Conservation (phyloP, 2,797 vertebrate species). For the Enteromius paludinosus region DNA sequence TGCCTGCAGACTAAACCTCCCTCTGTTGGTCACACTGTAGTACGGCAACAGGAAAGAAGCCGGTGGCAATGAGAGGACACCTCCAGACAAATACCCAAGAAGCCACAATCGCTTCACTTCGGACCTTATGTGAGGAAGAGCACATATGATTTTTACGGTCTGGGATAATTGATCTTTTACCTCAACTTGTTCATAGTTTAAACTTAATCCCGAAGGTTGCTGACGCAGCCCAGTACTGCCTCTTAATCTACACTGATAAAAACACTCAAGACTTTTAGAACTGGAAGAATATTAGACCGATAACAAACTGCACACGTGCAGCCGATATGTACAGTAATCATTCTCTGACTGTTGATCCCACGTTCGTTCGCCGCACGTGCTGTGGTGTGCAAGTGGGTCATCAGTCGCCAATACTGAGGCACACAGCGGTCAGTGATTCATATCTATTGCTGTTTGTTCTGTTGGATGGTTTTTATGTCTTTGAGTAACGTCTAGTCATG, state of each 20-base stretch:
- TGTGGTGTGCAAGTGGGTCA: constrained; percentile 4
- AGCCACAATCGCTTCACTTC: neutral
- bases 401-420: neutral
- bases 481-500: neutral
- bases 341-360: neutral
- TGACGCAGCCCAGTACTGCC: neutral
- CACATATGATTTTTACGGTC: neutral
- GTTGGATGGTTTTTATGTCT: neutral
- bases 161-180: constrained; percentile 4
- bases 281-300: neutral
- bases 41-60: constrained; percentile 19
- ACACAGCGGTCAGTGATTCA: neutral
- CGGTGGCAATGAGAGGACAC: neutral
- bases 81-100: neutral
- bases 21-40: constrained; percentile 62
- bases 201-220: neutral
- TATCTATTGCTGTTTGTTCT: neutral
- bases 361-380: neutral
- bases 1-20: constrained; percentile 26
- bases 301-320: neutral
- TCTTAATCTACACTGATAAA: neutral
- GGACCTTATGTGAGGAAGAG: neutral
- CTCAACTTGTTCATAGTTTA: constrained; percentile 9
- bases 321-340: constrained; percentile 1
- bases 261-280: neutral